A percentile compares a stretch with the other conserved stretches of the same genome.
These are phyloP conservation scores for Willowsia nigromaculata DNA, from an alignment of 2,888 invertebrate genomes.

Conservation along the genomic window DNA sequence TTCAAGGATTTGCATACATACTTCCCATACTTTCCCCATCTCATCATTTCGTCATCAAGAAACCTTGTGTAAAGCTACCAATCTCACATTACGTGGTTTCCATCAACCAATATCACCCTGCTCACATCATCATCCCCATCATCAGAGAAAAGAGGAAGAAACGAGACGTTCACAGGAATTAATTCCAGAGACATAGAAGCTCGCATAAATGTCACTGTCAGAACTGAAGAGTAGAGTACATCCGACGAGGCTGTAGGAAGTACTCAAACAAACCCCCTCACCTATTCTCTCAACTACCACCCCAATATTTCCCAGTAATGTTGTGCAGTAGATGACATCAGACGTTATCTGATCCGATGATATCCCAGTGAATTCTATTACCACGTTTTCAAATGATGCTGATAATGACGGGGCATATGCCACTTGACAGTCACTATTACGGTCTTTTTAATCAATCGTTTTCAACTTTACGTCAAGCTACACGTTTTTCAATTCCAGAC, in stretches of 20 bases:
- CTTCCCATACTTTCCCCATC: background rate
- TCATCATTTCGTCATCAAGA: slow-evolving; percentile 45
- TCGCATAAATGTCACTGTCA: slow-evolving; percentile 29
- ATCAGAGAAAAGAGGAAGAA: background rate
- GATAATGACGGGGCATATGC: slow-evolving; percentile 64
- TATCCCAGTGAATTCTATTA: slow-evolving; percentile 4
- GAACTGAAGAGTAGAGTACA: background rate
- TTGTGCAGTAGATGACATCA: slow-evolving; percentile 26
- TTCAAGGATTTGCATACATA: background rate
- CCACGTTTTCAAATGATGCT: slow-evolving; percentile 30
- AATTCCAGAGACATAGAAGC: slow-evolving; percentile 37
- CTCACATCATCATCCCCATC: background rate
- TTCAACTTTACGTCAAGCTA: slow-evolving; percentile 28
- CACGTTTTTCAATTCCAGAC: slow-evolving; percentile 8
- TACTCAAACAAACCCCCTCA: background rate
- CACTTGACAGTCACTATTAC: slow-evolving; percentile 48
- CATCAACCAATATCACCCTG: background rate
- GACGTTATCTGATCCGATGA: slow-evolving; percentile 59
- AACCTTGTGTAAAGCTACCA: background rate
- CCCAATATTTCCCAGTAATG: background rate
- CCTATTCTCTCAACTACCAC: background rate
- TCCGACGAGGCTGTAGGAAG: background rate
- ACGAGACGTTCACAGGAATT: slow-evolving; percentile 50
- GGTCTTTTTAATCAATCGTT: slow-evolving; percentile 56
- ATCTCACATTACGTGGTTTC: background rate